These are phyloP conservation scores for Cetoscarus ocellatus DNA, from an alignment of 2,797 vertebrate species.

Conservation along the genomic window DNA sequence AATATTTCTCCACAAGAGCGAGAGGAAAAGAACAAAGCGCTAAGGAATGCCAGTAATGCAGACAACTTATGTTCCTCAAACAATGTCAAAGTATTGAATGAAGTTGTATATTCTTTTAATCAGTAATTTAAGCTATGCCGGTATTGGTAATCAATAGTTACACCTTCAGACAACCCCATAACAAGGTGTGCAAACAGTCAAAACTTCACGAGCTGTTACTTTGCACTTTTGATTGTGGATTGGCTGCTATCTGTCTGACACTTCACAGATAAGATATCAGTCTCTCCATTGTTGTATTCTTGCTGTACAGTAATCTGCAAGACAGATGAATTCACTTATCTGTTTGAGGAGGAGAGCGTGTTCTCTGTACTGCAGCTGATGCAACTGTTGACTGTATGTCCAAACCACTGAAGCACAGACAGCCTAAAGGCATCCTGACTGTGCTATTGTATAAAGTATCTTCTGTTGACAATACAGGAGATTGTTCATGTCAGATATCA, in stretches of 20 bases:
- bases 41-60: neutral
- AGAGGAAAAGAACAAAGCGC: neutral
- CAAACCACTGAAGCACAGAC: constrained; percentile 22
- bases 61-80: neutral
- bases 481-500: constrained; percentile 8
- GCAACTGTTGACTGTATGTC: constrained; percentile 11
- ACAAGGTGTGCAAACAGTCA: constrained; percentile 8
- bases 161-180: constrained; percentile 13
- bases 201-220: constrained; percentile 46
- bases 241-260: constrained; percentile 24
- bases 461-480: constrained; percentile 2
- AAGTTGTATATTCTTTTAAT: neutral
- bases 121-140: neutral
- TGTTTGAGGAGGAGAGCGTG: constrained; percentile 17
- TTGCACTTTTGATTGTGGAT: constrained; percentile 48
- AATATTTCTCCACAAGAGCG: neutral
- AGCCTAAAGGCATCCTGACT: constrained; percentile 13
- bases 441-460: constrained; percentile 21
- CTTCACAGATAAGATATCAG: constrained; percentile 58
- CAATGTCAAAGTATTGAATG: neutral
- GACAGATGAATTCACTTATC: constrained; percentile 3
- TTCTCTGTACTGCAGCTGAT: constrained; percentile 20
- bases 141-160: constrained; percentile 8
- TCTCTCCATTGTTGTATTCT: constrained; percentile 25
- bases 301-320: constrained; percentile 23